Evolutionary conservation across 2,113 vertebrate species (phyloP).

Genomic region (Pleuronectes platessa): DNA sequence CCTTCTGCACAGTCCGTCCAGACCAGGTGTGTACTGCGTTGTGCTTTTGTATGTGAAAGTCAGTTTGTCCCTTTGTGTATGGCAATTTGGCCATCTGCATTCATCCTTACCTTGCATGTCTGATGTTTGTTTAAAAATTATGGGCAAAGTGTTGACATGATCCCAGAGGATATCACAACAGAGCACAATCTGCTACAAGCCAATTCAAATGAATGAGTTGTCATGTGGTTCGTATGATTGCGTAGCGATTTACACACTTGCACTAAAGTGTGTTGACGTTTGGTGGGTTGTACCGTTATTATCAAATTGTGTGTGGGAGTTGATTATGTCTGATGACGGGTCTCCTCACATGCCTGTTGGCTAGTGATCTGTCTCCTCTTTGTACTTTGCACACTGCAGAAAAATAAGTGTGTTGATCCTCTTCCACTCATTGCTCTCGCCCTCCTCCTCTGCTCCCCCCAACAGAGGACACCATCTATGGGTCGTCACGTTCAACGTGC

Average conservation of each 20-base stretch:
- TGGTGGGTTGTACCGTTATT: background rate
- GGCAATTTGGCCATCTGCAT: background rate
- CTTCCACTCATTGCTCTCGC: background rate
- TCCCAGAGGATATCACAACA: background rate
- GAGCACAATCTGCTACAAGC: background rate
- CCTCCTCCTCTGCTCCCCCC: background rate
- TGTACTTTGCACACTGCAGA: background rate
- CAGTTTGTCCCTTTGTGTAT: background rate
- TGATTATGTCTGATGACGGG: no score
- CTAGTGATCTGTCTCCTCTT: background rate
- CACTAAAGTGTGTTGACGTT: background rate
- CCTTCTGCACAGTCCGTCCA: constrained; percentile 87
- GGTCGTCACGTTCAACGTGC: constrained; percentile 71
- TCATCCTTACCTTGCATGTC: background rate
- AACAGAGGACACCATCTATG: constrained; percentile 78
- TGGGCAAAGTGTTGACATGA: no score
- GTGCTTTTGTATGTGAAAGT: background rate
- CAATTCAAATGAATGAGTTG: background rate
- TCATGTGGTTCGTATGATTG: no score
- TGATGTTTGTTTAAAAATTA: no score
- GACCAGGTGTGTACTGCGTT: constrained; percentile 84
- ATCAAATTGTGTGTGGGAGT: background rate
- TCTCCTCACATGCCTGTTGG: background rate
- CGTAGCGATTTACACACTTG: no score
- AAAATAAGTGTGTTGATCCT: background rate